Conservation (phyloP, 2,113 vertebrate genomes). For the Oryctolagus cuniculus region DNA sequence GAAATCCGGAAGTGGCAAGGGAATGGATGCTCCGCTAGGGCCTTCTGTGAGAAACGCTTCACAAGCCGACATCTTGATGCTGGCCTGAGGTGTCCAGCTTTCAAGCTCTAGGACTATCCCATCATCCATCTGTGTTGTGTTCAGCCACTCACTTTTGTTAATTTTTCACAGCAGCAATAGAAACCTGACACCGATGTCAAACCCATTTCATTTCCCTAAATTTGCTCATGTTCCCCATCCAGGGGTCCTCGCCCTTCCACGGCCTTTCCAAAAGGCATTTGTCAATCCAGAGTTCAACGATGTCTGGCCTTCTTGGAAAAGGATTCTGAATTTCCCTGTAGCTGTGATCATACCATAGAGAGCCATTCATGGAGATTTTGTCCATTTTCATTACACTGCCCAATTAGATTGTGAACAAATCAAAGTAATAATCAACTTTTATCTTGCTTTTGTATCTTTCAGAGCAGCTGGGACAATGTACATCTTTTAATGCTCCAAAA, state of each 20-base stretch:
- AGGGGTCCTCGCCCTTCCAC: neutral
- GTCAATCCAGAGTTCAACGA: neutral
- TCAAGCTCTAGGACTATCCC: neutral
- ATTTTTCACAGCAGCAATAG: neutral
- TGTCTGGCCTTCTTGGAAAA: neutral
- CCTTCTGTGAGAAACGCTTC: neutral
- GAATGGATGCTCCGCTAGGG: rapidly evolving
- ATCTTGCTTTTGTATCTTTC: neutral
- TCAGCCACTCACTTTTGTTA: neutral
- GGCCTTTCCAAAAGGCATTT: neutral
- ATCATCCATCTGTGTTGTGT: neutral
- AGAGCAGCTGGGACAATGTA: neutral
- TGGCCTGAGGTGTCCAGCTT: neutral
- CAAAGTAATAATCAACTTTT: neutral
- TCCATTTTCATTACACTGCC: neutral
- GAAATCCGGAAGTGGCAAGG: neutral
- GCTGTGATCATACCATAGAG: neutral
- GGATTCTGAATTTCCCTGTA: neutral
- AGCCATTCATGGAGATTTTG: neutral
- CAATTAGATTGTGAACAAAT: neutral
- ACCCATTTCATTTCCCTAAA: neutral
- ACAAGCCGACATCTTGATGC: neutral
- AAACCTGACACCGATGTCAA: neutral
- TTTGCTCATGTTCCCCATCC: neutral
- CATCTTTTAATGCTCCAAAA: conserved; percentile 21